Percentiles rank a stretch among this genome's conserved stretches.
These are phyloP conservation scores for Ptychadena robeensis DNA, from an alignment of 2,797 vertebrate species.

Conservation along the genomic window DNA sequence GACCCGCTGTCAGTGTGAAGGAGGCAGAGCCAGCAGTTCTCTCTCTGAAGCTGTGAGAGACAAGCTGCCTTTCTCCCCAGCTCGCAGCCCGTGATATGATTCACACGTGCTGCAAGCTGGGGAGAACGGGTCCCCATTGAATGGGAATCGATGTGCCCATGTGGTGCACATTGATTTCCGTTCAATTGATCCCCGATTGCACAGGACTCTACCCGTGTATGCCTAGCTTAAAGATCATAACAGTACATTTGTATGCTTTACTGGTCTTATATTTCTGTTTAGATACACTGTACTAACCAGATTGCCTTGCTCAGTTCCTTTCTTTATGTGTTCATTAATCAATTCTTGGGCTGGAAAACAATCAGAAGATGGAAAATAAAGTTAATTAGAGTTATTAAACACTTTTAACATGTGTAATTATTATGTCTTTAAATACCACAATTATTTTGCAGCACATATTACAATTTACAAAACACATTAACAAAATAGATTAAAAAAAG, in stretches of 20 bases:
- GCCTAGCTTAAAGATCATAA: no score
- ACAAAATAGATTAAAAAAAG: neutral
- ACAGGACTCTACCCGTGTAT: no score
- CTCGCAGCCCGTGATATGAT: no score
- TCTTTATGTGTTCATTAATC: slow-evolving; percentile 78
- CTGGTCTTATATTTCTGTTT: neutral
- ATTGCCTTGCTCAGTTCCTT: slow-evolving; percentile 77
- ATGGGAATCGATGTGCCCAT: no score
- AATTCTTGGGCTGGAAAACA: slow-evolving; percentile 82
- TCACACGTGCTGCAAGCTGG: no score
- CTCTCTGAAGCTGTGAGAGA: no score
- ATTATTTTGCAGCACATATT: neutral
- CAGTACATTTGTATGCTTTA: neutral
- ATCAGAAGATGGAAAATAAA: slow-evolving; percentile 56
- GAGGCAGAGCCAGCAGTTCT: no score
- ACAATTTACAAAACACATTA: neutral
- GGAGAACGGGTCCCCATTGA: no score
- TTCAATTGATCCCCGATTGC: no score
- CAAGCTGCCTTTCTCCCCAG: no score
- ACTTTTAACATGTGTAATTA: neutral
- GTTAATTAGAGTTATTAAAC: slow-evolving; percentile 29
- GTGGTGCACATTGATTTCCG: no score
- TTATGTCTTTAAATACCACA: neutral
- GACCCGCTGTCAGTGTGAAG: no score
- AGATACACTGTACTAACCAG: slow-evolving; percentile 72